These are phyloP conservation scores for Diadumene lineata DNA, from an alignment of 92 coral and sea anemone genomes.

Conservation along the genomic window DNA sequence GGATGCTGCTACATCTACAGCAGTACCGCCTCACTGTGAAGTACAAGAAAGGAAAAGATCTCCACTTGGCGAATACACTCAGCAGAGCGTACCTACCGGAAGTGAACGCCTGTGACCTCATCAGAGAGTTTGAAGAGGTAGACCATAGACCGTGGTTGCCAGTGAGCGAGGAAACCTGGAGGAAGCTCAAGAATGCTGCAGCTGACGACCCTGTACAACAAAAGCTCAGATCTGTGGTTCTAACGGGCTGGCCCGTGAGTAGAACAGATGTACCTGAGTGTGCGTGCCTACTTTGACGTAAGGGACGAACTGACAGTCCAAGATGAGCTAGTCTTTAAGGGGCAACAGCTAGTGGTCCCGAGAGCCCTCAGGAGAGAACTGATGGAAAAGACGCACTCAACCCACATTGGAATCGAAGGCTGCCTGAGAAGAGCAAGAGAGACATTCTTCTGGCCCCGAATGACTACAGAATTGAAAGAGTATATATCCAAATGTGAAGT, in stretches of 20 bases:
- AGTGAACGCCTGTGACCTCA: constrained; percentile 33
- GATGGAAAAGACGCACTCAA: constrained; percentile 32
- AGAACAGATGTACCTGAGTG: constrained; percentile 42
- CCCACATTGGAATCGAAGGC: constrained; percentile 49
- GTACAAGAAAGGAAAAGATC: constrained; percentile 55
- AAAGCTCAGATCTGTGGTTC: constrained; percentile 34
- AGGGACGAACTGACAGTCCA: constrained; percentile 49
- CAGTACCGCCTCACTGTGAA: constrained; percentile 33
- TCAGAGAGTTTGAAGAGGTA: constrained; percentile 29
- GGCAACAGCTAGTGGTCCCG: constrained; percentile 52
- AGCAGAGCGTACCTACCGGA: constrained; percentile 54
- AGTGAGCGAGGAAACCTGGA: constrained; percentile 51
- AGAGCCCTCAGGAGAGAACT: constrained; percentile 39
- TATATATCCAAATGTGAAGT: constrained; percentile 41
- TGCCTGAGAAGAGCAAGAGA: constrained; percentile 47
- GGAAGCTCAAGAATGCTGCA: constrained; percentile 50
- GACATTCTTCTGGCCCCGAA: constrained; percentile 48
- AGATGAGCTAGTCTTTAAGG: constrained; percentile 51
- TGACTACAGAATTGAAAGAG: constrained; percentile 36
- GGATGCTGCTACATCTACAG: constrained; percentile 53
- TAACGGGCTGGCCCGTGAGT: constrained; percentile 42
- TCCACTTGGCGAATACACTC: constrained; percentile 55
- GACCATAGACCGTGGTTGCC: constrained; percentile 36
- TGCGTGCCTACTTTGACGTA: constrained; percentile 39
- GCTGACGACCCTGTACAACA: constrained; percentile 47